Conservation (phyloP, 2,797 vertebrate genomes). For the Nyctalus aviator region DNA sequence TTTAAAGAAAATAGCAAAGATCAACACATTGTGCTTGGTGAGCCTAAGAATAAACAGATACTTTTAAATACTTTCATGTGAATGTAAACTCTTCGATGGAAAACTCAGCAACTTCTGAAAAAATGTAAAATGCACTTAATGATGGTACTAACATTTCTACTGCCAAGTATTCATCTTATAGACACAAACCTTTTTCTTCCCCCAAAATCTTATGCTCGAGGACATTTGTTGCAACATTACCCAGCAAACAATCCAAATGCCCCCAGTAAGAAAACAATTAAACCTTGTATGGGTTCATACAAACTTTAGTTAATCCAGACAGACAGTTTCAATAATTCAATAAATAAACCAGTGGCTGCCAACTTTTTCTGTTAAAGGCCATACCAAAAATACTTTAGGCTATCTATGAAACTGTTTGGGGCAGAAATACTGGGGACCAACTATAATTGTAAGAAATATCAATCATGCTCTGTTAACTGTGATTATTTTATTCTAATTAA, state of each 20-base stretch:
- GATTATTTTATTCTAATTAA: too few species aligned
- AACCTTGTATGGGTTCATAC: not conserved
- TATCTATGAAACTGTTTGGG: not conserved
- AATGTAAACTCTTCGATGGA: not conserved
- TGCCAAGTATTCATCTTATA: not conserved
- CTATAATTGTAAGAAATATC: too few species aligned
- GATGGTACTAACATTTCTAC: not conserved
- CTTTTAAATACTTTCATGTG: not conserved
- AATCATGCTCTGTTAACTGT: too few species aligned
- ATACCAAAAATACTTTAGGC: not conserved
- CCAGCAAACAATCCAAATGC: not conserved
- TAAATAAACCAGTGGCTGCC: not conserved
- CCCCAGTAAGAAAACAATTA: not conserved
- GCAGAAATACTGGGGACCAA: too few species aligned
- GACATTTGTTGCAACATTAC: not conserved
- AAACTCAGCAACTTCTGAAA: not conserved
- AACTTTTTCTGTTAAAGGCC: not conserved
- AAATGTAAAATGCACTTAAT: not conserved
- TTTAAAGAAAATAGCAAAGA: slow-evolving; percentile 4
- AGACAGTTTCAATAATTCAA: not conserved
- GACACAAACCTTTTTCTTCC: not conserved
- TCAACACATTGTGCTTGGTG: not conserved
- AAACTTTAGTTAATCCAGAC: not conserved
- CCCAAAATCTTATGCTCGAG: not conserved
- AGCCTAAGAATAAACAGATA: not conserved